Evolutionary conservation across 2,797 vertebrate genomes (phyloP).

Genomic region (Spatula versicolor): DNA sequence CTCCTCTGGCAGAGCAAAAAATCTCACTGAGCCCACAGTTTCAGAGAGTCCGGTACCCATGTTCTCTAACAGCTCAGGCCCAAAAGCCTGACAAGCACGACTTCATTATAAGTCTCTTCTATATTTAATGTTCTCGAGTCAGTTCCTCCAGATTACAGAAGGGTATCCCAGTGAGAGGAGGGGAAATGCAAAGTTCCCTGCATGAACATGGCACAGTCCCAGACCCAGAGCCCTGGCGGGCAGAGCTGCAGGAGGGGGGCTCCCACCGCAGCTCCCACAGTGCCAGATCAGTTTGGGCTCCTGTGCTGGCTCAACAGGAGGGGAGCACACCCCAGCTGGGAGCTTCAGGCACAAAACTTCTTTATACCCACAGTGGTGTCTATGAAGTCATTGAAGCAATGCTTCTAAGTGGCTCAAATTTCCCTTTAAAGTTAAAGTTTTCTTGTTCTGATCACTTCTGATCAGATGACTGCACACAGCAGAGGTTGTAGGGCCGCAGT

Average conservation of each 20-base stretch:
- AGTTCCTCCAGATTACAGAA: background rate
- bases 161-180: background rate
- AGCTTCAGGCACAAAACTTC: background rate
- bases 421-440: background rate
- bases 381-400: background rate
- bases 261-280: fast-evolving
- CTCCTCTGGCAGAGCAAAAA: background rate
- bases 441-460: background rate
- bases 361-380: background rate
- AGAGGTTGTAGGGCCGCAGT: background rate
- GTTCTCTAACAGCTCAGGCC: background rate
- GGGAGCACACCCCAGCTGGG: background rate
- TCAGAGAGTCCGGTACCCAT: background rate
- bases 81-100: background rate
- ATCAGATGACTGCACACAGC: background rate
- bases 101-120: background rate
- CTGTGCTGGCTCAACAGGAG: background rate
- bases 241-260: background rate
- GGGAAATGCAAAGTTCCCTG: background rate
- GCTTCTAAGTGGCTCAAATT: background rate
- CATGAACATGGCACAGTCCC: no score
- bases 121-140: background rate
- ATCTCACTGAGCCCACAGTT: background rate
- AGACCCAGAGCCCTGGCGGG: background rate
- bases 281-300: background rate